A percentile compares a stretch with the other conserved stretches of the same genome.
These are phyloP conservation scores for Plectropomus leopardus DNA, from an alignment of 2,113 vertebrate genomes.

Conservation along the genomic window DNA sequence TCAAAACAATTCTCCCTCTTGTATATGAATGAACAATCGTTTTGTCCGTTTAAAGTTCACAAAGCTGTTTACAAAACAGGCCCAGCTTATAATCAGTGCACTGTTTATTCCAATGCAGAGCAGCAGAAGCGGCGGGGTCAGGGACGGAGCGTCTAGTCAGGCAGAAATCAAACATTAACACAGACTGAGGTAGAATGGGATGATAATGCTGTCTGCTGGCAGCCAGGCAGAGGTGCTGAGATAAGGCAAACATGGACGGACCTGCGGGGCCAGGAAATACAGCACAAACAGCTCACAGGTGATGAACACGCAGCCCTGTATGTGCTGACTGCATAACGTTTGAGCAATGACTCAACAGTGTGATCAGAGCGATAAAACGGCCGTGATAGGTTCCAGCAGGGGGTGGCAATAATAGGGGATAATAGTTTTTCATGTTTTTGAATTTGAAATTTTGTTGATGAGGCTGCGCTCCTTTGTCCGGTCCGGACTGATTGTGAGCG, in stretches of 20 bases:
- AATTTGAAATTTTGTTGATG: constrained; percentile 43
- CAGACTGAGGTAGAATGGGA: constrained; percentile 28
- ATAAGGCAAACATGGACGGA: constrained; percentile 26
- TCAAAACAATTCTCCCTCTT: constrained; percentile 33
- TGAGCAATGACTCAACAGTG: constrained; percentile 11
- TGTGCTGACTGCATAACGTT: constrained; percentile 12
- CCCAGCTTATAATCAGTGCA: neutral
- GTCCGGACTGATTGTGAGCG: constrained; percentile 23
- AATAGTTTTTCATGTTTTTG: constrained; percentile 24
- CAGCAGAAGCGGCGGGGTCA: neutral
- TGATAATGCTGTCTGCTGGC: constrained; percentile 38
- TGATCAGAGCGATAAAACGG: neutral
- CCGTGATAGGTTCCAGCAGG: constrained; percentile 38
- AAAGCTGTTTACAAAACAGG: constrained; percentile 24
- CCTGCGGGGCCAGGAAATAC: neutral
- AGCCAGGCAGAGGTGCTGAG: constrained; percentile 34
- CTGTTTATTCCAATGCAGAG: neutral
- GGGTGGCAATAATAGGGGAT: constrained; percentile 13
- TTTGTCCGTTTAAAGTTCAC: constrained; percentile 47
- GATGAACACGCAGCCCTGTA: constrained; percentile 5
- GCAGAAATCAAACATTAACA: constrained; percentile 36
- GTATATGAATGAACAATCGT: constrained; percentile 5
- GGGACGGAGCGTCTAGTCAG: neutral
- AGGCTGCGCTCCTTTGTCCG: constrained; percentile 19
- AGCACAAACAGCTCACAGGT: constrained; percentile 22